Evolutionary conservation across 2,888 invertebrate genomes (phyloP).

Genomic region (Dryococelus australis): DNA sequence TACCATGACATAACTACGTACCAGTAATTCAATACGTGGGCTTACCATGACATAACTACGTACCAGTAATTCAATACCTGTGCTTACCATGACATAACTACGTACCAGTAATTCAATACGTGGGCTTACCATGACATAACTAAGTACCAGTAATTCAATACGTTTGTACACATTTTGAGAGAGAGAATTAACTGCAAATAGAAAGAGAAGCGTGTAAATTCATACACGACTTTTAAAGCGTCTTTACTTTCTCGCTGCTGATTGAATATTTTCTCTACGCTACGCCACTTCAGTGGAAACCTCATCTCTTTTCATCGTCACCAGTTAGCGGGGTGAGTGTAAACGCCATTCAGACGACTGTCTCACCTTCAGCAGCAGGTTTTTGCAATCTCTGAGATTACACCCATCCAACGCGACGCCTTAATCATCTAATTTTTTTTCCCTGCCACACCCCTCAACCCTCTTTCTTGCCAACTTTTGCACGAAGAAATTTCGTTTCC

Average conservation of each 20-base stretch:
- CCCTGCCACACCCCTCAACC: not conserved
- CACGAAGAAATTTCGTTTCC: not conserved
- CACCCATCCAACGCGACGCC: not conserved
- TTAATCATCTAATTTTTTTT: not conserved
- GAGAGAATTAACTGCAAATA: no score
- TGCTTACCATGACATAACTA: no score
- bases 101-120: no score
- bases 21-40: no score
- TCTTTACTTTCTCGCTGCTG: not conserved
- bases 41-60: no score
- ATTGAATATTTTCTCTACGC: not conserved
- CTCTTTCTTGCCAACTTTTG: not conserved
- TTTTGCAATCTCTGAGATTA: not conserved
- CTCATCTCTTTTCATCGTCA: not conserved
- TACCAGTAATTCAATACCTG: no score
- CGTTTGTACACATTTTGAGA: no score
- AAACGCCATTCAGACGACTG: not conserved
- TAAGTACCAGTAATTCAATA: no score
- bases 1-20: no score
- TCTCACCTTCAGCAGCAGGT: not conserved
- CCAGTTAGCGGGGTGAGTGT: not conserved
- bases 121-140: no score
- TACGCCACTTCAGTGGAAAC: not conserved
- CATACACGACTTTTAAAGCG: not conserved
- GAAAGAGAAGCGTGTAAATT: not conserved